phyloP scores from a whole-genome alignment of 2,113 vertebrate species.

The Microcebus tavaratra region DNA sequence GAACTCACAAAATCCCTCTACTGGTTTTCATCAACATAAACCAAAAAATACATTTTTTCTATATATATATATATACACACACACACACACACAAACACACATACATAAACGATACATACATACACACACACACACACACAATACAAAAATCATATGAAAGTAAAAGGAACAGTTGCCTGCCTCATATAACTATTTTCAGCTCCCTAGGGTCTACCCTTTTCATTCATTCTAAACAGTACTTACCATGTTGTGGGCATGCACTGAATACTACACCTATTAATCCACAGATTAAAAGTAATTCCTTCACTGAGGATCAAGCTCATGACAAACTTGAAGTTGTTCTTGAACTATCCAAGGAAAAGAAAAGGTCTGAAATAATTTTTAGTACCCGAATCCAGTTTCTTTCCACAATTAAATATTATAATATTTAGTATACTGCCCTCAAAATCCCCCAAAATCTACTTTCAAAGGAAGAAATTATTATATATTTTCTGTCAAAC shows the following conservation, averaged over 20 bases:
- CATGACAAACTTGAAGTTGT: conserved; percentile 19
- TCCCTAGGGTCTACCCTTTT: neutral
- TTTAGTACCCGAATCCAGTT: neutral
- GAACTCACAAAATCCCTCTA: neutral
- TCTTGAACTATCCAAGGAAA: conserved; percentile 42
- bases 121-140: neutral
- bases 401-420: conserved; percentile 12
- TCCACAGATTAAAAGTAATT: conserved; percentile 58
- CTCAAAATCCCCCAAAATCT: neutral
- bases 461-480: conserved; percentile 35
- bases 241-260: neutral
- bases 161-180: neutral
- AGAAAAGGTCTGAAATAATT: conserved; percentile 34
- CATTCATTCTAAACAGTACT: neutral
- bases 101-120: neutral
- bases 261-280: conserved; percentile 9
- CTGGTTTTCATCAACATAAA: neutral
- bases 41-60: neutral
- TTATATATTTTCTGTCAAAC: neutral
- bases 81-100: neutral
- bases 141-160: neutral
- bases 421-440: neutral
- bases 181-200: neutral
- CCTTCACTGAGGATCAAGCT: conserved; percentile 48
- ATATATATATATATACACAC: neutral